Base-by-base conservation (phyloP, 2,888 invertebrate genomes). In the Rosalia funebris region DNA sequence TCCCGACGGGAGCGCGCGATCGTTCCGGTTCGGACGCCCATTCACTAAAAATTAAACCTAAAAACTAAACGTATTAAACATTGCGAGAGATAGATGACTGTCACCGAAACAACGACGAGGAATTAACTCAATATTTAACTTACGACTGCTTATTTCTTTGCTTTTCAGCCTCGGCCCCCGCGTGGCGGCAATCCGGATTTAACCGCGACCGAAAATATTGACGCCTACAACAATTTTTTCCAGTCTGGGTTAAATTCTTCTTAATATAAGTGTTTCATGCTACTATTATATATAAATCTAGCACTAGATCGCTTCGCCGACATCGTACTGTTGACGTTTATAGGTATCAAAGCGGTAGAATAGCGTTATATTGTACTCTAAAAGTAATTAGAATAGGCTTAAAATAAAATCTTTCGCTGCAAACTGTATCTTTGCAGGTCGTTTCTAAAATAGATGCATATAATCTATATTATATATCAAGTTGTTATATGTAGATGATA, bases 81-180 rank as follows among this genome's bases (percentile, higher is more conserved):
- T 76, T 77, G 77, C 76, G 78, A 77, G 78, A 79, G 77, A 78
- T 78, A 78, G 77, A 77, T 79, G 77, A 76, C 78, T 79, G 78
- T 77, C 78, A 75, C 70, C 70, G 62, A 50, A 63, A 63, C 56
- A 57, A 41, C 52, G 54, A 59, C 60, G 60, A 68, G 17, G 50
- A 44, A 41, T 47, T 60, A 52, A 64, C 66, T 65, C 68, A 69
- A 70, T 63, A 68, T 69, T 69, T 69, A 66, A 69, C 65, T 61
- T 20, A 31, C 17, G 15, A 25, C 31, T 14, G 25, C 39, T 48
- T 48, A n/a, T n/a, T 34, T 20, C 15, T 39, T 50, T 39, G 37
- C 39, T 50, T 50, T 37, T 5, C 12, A 37, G 50, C 37, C 39
- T 50, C 17, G 2, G n/a, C 44, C 25, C 14, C n/a, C 11, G 15